Evolutionary conservation across 2,797 vertebrate species (phyloP), one percentile per base, ranked within the genome.

Genomic region (Mormyrus hasselquistii): DNA sequence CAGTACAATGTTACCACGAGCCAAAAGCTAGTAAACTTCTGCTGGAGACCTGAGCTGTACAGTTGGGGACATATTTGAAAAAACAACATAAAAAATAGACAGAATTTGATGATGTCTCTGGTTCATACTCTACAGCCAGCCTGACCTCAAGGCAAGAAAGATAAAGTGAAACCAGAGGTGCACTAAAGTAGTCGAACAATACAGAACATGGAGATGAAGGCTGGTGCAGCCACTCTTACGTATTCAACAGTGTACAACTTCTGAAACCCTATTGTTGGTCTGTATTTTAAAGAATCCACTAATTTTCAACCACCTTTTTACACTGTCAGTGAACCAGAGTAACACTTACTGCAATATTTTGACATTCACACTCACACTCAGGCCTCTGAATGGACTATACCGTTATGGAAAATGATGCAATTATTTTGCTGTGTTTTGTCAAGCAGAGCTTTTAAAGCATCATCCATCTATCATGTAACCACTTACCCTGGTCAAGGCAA

Each of bases 351-450:
- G 85, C 7, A 29, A 86, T 53, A 53, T 34, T 29, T 22, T n/a
- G 14, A 57, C 85, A 29, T 53, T 53, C 50, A 55, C n/a, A 55
- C 19, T 29, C 50, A 52, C 34, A 86, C 49, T 57, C 34, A 10
- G 8, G 55, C 19, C 86, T 41, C 86, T 41, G 62, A 62, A 62
- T 1, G 25, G 53, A 59, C 52, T 57, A 55, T 19, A n/a, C 53
- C 7, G 3, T 87, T 57, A 59, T 19, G 53, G 29, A 41, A 38
- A 87, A 87, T 41, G 12, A 41, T 41, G 34, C 53, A 41, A 62
- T 59, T 29, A 87, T 87, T 87, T 44, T 62, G 86, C 52, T n/a
- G 53, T 38, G 86, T 87, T 59, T 57, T 82, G 76, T 82, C 76
- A 82, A 82, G 76, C 38, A 47, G 6, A 22, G 76, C 76, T 10